Conservation (phyloP, 2,797 vertebrate species). For the Oceanodroma leucorhoa region DNA sequence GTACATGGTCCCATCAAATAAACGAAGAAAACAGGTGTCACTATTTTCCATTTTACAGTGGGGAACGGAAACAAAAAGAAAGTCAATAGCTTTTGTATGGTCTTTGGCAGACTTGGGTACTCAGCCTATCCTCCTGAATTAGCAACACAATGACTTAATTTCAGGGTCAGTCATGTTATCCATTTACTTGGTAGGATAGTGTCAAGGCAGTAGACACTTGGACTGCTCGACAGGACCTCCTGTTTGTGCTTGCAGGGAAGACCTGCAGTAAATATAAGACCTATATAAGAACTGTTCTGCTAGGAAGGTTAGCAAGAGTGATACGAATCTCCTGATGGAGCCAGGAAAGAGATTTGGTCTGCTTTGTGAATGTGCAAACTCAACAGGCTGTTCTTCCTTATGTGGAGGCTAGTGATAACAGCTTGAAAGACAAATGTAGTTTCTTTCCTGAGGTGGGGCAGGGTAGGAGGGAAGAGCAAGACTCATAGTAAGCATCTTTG, state of each 20-base stretch:
- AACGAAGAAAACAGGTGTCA: not conserved
- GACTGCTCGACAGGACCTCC: accelerated
- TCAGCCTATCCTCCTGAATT: not conserved
- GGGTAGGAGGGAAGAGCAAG: not conserved
- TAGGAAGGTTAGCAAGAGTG: not conserved
- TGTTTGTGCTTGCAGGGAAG: not conserved
- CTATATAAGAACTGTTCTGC: not conserved
- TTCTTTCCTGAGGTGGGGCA: not conserved
- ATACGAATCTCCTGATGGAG: not conserved
- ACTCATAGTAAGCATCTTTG: not conserved
- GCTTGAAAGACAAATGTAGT: not conserved
- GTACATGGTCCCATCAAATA: not conserved
- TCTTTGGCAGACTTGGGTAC: not conserved
- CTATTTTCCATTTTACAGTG: not conserved
- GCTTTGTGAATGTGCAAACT: not conserved
- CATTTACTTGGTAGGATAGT: not conserved
- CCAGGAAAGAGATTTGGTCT: not conserved
- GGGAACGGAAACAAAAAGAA: not conserved
- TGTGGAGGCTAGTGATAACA: not conserved
- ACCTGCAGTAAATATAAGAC: not conserved
- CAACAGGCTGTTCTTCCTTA: not conserved
- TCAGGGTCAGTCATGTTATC: not conserved
- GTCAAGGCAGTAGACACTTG: not conserved
- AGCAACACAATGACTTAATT: not conserved
- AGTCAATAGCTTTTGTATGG: not conserved